Percentiles rank a stretch among this genome's conserved stretches.
phyloP scores from a whole-genome alignment of 2,797 vertebrate genomes.

The Sebastes oblongus region DNA sequence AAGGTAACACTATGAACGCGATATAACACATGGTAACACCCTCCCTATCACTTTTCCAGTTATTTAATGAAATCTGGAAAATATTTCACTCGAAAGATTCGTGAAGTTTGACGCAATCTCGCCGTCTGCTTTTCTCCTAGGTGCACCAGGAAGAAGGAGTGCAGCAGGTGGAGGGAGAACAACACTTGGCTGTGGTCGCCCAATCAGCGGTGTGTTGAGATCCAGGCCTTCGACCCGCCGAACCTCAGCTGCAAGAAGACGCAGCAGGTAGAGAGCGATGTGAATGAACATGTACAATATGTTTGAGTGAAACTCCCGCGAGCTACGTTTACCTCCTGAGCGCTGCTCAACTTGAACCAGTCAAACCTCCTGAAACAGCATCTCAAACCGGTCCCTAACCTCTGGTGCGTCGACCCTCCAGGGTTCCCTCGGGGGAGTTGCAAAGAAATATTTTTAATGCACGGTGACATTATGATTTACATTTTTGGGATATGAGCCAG shows the following conservation, averaged over 20 bases:
- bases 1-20: not conserved
- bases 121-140: constrained; percentile 65
- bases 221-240: constrained; percentile 83
- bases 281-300: not conserved
- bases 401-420: not conserved
- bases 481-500: not conserved
- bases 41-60: not conserved
- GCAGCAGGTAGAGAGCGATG: constrained; percentile 49
- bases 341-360: constrained; percentile 19
- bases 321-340: not conserved
- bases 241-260: constrained; percentile 89
- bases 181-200: constrained; percentile 96
- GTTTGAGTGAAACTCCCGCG: too few species aligned
- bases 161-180: constrained; percentile 75
- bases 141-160: constrained; percentile 88
- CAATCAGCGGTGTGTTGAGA: constrained; percentile 82
- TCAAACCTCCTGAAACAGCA: constrained; percentile 21
- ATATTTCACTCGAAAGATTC: not conserved
- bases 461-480: constrained; percentile 5
- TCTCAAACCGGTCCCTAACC: constrained; percentile 22
- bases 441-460: not conserved
- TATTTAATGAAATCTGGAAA: not conserved
- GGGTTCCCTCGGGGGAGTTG: not conserved
- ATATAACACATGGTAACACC: too few species aligned
- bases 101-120: not conserved